Base-by-base conservation (phyloP, 2,888 invertebrate genomes). In the Phengaris alcon region DNA sequence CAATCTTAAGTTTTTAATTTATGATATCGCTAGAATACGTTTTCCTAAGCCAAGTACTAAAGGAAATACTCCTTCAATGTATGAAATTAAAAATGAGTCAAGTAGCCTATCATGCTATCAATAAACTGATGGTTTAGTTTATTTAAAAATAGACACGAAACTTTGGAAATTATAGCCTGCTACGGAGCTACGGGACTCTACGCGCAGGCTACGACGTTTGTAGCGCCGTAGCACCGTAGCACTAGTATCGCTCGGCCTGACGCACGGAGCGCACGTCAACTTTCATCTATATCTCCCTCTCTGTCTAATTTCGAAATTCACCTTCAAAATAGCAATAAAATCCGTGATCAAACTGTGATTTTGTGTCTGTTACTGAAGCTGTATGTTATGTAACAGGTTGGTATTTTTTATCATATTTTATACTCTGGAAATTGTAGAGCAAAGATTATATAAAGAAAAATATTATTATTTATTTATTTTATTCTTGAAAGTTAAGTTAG, bases 241-340 rank as follows among this genome's bases (percentile, higher is more conserved):
- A 74, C 70, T 83, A 82, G 81, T 83, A 75, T 79, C 78, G 79
- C 79, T 81, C 77, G 77, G 78, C 78, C 79, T 78, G 75, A 79
- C 79, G 77, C 74, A 78, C 79, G 76, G 77, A 76, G 77, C 77
- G 79, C 80, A 80, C 80, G 81, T 81, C 77, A 81, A 76, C 70
- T 75, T 70, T 75, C 57, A 57, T 70, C 75, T 79, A 74, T 76
- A 80, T 79, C 78, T 82, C 79, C 78, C 76, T 80, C 81, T 81
- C 79, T 81, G 79, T 80, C 81, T 80, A 82, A 80, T 77, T 79
- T 82, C 82, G 82, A 80, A 79, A 81, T 80, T 82, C 81, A 80
- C 77, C 80, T 78, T 75, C 75, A 75, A 75, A 76, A 76, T 77
- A 79, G 79, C 79, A 79, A 79, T 79, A 79, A 77, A 55, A 76